Evolutionary conservation across 2,888 invertebrate genomes (phyloP).

Genomic region (Melanostoma scalare): DNA sequence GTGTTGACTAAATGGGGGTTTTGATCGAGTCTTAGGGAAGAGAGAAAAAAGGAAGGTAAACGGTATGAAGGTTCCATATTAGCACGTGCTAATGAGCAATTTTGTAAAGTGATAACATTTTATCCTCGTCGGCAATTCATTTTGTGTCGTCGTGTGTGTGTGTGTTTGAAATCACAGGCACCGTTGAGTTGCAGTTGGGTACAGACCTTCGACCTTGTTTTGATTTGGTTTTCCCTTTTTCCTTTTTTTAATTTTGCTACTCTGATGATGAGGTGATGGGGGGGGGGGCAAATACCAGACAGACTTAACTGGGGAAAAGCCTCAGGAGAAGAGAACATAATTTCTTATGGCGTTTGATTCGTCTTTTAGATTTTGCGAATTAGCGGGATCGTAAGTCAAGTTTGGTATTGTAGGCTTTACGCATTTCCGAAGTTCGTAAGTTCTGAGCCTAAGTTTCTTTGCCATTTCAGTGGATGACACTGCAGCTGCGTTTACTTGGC

Average conservation of each 20-base stretch:
- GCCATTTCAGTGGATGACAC: no score
- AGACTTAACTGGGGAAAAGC: no score
- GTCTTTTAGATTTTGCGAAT: conserved; percentile 2
- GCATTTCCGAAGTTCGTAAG: no score
- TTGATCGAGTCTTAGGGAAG: conserved; percentile 5
- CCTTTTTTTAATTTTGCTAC: conserved; percentile 30
- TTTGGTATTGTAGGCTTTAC: no score
- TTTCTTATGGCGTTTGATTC: conserved; percentile 23
- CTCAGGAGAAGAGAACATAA: not conserved
- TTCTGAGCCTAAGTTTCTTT: no score
- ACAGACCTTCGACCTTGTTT: conserved; percentile 33
- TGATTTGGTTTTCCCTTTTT: conserved; percentile 53
- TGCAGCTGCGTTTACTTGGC: no score
- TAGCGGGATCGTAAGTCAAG: no score
- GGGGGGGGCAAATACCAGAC: conserved; percentile 7
- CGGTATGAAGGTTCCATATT: conserved; percentile 72
- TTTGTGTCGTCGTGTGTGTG: conserved; percentile 43
- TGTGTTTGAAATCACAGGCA: conserved; percentile 3
- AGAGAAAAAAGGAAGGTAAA: conserved; percentile 52
- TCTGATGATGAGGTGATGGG: conserved; percentile 37
- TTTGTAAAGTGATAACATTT: conserved; percentile 75
- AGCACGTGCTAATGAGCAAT: conserved; percentile 75
- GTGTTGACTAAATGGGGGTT: conserved; percentile 29
- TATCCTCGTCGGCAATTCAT: conserved; percentile 72
- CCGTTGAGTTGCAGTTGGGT: conserved; percentile 1